A percentile compares a stretch with the other conserved stretches of the same genome.
Evolutionary conservation across 1,140 invertebrate species (phyloP).

Genomic region (Bombus impatiens): DNA sequence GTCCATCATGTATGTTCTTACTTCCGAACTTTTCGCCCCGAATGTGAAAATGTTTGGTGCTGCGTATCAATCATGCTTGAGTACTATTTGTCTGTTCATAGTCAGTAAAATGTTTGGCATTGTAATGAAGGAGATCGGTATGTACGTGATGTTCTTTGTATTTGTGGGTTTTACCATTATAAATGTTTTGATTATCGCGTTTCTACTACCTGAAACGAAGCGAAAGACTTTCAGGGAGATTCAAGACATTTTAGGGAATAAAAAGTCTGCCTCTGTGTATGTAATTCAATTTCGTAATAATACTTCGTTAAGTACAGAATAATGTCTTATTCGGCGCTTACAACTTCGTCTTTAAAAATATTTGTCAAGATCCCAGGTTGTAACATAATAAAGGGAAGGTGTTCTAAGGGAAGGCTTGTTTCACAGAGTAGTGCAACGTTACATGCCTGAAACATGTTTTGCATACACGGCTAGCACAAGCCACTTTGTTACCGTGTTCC

Average conservation of each 20-base stretch:
- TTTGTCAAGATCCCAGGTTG: neutral
- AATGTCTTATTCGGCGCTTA: neutral
- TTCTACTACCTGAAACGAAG: too few species aligned
- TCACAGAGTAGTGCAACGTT: neutral
- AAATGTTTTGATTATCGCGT: too few species aligned
- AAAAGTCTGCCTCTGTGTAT: too few species aligned
- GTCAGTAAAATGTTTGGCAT: neutral
- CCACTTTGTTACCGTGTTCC: neutral
- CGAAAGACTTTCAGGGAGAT: too few species aligned
- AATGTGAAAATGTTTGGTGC: neutral
- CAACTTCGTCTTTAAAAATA: neutral
- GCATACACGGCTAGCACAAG: neutral
- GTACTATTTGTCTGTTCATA: neutral
- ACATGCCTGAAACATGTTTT: neutral
- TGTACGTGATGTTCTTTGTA: neutral
- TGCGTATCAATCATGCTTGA: neutral
- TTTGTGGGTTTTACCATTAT: too few species aligned
- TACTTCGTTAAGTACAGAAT: neutral
- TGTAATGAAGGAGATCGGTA: too few species aligned
- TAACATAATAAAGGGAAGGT: neutral
- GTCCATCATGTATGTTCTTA: neutral
- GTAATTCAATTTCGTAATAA: neutral
- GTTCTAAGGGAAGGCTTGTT: neutral
- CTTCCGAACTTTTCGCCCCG: neutral
- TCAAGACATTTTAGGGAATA: too few species aligned